phyloP scores from a whole-genome alignment of 1,140 invertebrate species.

The Doryteuthis pealeii region DNA sequence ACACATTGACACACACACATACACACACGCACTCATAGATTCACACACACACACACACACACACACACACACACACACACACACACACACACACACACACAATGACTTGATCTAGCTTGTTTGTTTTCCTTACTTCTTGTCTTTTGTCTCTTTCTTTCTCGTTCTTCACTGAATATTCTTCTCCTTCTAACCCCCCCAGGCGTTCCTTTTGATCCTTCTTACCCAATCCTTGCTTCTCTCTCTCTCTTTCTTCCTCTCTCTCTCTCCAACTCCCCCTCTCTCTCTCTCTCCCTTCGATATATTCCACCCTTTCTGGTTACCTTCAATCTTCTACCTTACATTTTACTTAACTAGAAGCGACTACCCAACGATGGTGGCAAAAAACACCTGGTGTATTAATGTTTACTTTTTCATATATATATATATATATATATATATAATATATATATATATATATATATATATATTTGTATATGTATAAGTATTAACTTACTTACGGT shows the following conservation, averaged over 20 bases:
- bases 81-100: neutral
- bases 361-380: too few species aligned
- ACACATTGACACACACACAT: neutral
- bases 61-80: neutral
- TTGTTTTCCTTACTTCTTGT: neutral
- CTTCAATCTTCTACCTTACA: too few species aligned
- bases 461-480: too few species aligned
- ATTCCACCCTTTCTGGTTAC: too few species aligned
- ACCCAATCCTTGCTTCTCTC: neutral
- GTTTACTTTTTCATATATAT: too few species aligned
- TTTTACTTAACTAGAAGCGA: too few species aligned
- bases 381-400: too few species aligned
- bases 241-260: neutral
- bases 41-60: neutral
- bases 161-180: neutral
- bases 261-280: too few species aligned
- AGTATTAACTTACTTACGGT: too few species aligned
- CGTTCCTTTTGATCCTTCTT: neutral
- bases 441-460: too few species aligned
- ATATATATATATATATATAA: too few species aligned
- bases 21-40: neutral
- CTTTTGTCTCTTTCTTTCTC: neutral
- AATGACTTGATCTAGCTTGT: neutral
- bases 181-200: neutral
- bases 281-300: too few species aligned